Conservation (phyloP, 2,113 vertebrate genomes). For the Anhinga anhinga region DNA sequence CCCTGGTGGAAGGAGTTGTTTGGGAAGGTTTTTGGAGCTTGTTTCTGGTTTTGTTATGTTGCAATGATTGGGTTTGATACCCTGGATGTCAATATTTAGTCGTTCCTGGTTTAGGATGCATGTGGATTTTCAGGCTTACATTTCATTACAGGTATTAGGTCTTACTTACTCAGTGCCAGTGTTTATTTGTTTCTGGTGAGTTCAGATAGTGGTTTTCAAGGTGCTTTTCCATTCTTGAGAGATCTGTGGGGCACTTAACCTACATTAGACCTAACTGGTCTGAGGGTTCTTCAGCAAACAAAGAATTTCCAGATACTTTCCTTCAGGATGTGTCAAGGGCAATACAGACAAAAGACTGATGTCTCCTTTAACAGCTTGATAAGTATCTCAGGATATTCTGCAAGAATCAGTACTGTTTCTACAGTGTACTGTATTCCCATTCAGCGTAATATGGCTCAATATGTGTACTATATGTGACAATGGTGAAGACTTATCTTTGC, state of each 20-base stretch:
- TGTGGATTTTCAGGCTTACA: neutral
- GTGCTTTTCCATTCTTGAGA: conserved; percentile 75
- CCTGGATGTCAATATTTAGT: neutral
- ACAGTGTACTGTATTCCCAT: conserved; percentile 77
- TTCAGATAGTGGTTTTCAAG: conserved; percentile 55
- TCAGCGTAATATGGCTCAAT: conserved; percentile 79
- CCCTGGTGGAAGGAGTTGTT: neutral
- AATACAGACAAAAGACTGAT: conserved; percentile 86
- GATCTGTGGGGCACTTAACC: conserved; percentile 80
- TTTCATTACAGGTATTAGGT: neutral
- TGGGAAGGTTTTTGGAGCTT: neutral
- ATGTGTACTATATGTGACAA: conserved; percentile 75
- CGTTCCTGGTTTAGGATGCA: neutral
- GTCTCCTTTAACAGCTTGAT: conserved; percentile 86
- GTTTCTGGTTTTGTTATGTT: neutral
- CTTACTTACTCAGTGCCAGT: neutral
- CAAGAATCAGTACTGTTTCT: conserved; percentile 77
- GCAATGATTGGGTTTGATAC: neutral
- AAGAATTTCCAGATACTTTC: conserved; percentile 82
- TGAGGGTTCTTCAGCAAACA: conserved; percentile 82
- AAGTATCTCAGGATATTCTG: conserved; percentile 83
- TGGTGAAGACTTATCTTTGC: conserved; percentile 84
- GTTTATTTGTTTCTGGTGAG: conserved; percentile 57
- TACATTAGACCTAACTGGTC: conserved; percentile 78
- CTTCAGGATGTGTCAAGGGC: conserved; percentile 86